Base-by-base conservation (phyloP, 2,888 invertebrate species). In the Euzophera pinguis region DNA sequence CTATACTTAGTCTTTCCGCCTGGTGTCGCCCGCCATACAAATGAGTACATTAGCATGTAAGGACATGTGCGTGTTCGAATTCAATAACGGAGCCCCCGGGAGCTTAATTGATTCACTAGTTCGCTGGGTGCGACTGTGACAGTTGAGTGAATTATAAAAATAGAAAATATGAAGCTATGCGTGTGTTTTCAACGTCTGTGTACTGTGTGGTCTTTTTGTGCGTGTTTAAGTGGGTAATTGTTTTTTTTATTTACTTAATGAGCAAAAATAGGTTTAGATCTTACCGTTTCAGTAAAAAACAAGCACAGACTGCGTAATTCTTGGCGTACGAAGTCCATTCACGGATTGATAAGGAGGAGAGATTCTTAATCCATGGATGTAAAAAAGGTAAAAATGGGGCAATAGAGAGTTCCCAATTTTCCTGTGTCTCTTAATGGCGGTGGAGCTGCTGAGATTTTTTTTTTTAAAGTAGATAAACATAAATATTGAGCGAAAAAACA, bases 21-120 rank as follows among this genome's bases (percentile, higher is more conserved):
- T 8, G 38, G 27, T 16, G 14, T 45, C 22, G 22, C 41, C 45
- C 10, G 10, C 32, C 45, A 45, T 45, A 45, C 32, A 34, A 45
- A 34, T 32, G 45, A 45, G 45, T 14, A 45, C 29, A 43, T 43
- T 32, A 32, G 32, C 45, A 45, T 45, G 45, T 34, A 32, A 32
- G 45, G 32, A 32, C 32, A 45, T 45, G 45, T 34, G 45, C 45
- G 45, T 45, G 45, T 32, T 45, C 32, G 45, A 16, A 32, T 45
- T 16, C 34, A 14, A 32, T 45, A 45, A 45, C 45, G 45, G 45
- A 32, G 45, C 45, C 32, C 45, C 45, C 10, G 27, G 7, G 16
- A 45, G 32, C 32, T 14, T 45, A 45, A 45, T 45, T 45, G 45
- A 45, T 34, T 41, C 41, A 32, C 34, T 32, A 45, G 45, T 16